Percentiles rank a stretch among this genome's conserved stretches.
These are phyloP conservation scores for Peromyscus melanophrys DNA, from an alignment of 2,797 vertebrate species.

Conservation along the genomic window DNA sequence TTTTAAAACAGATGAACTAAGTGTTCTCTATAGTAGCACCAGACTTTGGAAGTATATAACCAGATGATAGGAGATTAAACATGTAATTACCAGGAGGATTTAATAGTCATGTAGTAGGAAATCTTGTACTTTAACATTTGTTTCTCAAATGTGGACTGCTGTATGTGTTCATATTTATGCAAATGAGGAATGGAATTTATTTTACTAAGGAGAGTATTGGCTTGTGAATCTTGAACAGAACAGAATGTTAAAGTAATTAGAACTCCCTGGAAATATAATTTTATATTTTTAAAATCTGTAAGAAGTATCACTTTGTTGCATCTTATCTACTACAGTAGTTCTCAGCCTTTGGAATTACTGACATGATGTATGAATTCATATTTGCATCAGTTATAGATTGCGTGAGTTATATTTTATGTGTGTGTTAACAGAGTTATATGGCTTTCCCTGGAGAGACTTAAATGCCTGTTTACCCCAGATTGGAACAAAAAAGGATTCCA, in stretches of 20 bases:
- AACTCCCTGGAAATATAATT: slow-evolving; percentile 31
- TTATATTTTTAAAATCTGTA: neutral
- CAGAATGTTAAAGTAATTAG: neutral
- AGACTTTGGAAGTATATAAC: neutral
- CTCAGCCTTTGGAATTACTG: neutral
- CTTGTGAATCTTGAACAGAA: neutral
- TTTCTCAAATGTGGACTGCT: neutral
- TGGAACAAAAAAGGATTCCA: neutral
- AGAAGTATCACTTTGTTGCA: neutral
- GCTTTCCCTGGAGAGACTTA: neutral
- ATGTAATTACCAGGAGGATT: neutral
- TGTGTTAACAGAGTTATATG: neutral
- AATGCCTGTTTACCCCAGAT: neutral
- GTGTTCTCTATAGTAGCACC: neutral
- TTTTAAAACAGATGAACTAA: slow-evolving; percentile 39
- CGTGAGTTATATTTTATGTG: neutral
- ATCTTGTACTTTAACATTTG: slow-evolving; percentile 46
- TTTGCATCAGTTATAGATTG: neutral
- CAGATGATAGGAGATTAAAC: neutral
- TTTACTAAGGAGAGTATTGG: slow-evolving; percentile 20
- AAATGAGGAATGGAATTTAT: neutral
- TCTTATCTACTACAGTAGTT: slow-evolving; percentile 15
- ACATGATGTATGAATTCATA: slow-evolving; percentile 14
- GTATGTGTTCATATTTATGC: neutral
- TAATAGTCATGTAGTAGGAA: neutral